Evolutionary conservation across 2,113 vertebrate genomes (phyloP), one percentile per base, ranked within the genome.

Genomic region (Odobenus rosmarus): DNA sequence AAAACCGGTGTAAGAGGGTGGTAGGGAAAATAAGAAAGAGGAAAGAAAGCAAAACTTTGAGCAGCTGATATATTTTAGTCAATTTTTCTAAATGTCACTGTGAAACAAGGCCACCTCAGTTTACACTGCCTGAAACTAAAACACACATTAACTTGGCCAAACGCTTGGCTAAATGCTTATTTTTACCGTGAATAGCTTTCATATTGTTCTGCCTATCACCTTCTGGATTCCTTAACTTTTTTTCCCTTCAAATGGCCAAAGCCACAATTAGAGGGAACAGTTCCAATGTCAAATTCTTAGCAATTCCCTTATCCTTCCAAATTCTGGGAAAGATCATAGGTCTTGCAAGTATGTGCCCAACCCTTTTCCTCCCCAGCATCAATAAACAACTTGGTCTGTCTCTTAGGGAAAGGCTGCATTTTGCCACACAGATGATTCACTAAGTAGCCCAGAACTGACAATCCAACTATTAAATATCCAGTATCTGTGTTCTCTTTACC

Each of bases 311-410:
- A 98, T 96, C 98, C 98, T 98, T 98, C 97, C 97, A 94, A 98
- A 99, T 98, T 98, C 97, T 98, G 98, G 97, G 97, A 98, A 98
- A 98, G 91, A 98, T 96, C 98, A 98, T 74, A 98, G 98, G 93
- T 92, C 98, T 98, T 97, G 72, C 94, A 98, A 98, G 90, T 98
- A 98, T 49, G 0, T 96, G 96, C 98, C 98, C 98, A 98, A 95
- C 98, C 98, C 98, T 98, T 91, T 97, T 98, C 96, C 97, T 98
- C 91, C 91, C 87, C 39, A 98, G 93, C 95, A 97, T 97, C 95
- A 98, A 94, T 95, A 98, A 98, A 98, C 93, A 98, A 90, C 39
- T 98, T 97, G 76, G 88, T 21, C 15, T 89, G 80, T 96, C 97
- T 98, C 97, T 88, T 94, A 98, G 96, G 97, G 97, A 98, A 98